Percentiles rank a stretch among this genome's conserved stretches.
Conservation (phyloP, 2,888 invertebrate species). For the Galerucella calmariensis region DNA sequence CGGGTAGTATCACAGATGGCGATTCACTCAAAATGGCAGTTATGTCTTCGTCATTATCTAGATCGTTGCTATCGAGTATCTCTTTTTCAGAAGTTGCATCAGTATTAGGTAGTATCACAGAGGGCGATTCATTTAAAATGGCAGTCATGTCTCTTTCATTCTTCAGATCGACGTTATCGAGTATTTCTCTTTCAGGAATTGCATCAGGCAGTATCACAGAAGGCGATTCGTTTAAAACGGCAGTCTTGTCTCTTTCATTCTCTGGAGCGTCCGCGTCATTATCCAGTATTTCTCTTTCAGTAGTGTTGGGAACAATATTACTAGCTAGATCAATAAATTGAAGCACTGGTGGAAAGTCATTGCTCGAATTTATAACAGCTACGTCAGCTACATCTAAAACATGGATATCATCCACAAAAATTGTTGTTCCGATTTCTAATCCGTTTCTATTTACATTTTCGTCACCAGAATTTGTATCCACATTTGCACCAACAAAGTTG, state of each 20-base stretch:
- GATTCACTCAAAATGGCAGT: slow-evolving; percentile 5
- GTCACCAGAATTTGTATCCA: neutral
- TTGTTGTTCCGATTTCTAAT: too few species aligned
- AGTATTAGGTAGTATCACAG: neutral
- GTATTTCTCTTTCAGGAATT: slow-evolving; percentile 16
- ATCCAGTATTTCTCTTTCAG: too few species aligned
- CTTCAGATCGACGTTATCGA: slow-evolving; percentile 1
- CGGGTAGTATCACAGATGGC: neutral
- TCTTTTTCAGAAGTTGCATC: slow-evolving; percentile 4
- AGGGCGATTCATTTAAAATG: slow-evolving; percentile 2
- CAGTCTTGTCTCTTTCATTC: too few species aligned
- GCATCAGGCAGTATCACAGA: neutral
- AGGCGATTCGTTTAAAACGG: too few species aligned
- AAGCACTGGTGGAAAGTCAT: slow-evolving; percentile 8
- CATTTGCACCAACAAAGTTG: neutral
- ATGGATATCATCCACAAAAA: neutral
- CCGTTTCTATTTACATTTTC: neutral
- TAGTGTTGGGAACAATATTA: neutral
- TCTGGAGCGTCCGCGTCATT: too few species aligned
- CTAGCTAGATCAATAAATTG: slow-evolving; percentile 8
- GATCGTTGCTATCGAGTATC: neutral
- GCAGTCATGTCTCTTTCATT: slow-evolving; percentile 1
- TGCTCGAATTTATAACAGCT: slow-evolving; percentile 1
- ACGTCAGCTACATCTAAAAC: neutral
- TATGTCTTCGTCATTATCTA: neutral